These are phyloP conservation scores for Penaeus chinensis DNA, from an alignment of 1,140 invertebrate genomes.

Conservation along the genomic window DNA sequence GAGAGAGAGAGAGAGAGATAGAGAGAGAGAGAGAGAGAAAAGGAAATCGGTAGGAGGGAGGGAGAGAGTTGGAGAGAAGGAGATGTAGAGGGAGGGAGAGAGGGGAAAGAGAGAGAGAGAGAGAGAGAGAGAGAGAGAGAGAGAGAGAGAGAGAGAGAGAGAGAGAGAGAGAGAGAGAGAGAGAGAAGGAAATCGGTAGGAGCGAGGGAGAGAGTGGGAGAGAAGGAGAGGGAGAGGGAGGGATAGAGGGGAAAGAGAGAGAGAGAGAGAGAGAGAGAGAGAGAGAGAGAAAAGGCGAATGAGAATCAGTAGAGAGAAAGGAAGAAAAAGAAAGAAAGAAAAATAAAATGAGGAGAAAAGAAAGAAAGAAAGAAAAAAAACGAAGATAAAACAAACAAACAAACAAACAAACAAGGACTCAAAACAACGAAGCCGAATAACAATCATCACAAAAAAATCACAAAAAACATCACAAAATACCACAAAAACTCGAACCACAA, in stretches of 20 bases:
- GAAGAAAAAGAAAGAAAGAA: neutral
- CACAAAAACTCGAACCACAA: neutral
- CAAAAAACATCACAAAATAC: neutral
- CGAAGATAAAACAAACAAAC: neutral
- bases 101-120: neutral
- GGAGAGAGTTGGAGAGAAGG: neutral
- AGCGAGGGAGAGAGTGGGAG: neutral
- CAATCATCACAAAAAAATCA: too few species aligned
- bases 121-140: neutral
- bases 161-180: neutral
- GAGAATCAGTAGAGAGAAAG: neutral
- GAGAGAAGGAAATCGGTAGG: neutral
- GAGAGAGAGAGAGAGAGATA: neutral
- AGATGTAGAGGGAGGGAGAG: neutral
- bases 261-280: neutral
- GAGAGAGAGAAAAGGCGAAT: neutral
- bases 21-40: neutral
- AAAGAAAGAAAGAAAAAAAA: constrained; percentile 11
- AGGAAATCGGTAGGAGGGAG: neutral
- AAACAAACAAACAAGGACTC: neutral
- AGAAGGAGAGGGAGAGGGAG: too few species aligned
- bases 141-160: neutral
- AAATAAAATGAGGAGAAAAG: neutral
- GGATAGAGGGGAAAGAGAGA: too few species aligned
- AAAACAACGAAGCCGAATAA: too few species aligned